Evolutionary conservation across 1,140 invertebrate genomes (phyloP).

Genomic region (Dryas iulia): DNA sequence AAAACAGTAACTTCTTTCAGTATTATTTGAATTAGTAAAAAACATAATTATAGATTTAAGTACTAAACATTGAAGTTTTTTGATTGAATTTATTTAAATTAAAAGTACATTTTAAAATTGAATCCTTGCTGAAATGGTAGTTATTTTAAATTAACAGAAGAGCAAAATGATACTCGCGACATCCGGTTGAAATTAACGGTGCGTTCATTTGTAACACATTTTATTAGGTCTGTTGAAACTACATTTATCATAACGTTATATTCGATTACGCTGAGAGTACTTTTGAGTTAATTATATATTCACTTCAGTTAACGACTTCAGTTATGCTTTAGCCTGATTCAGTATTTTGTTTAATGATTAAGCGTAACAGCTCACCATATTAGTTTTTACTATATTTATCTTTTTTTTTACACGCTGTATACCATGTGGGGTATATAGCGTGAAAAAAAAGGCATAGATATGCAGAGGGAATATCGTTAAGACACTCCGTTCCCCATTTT

Average conservation of each 20-base stretch:
- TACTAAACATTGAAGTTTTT: too few species aligned
- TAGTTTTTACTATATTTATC: too few species aligned
- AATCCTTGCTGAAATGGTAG: background rate
- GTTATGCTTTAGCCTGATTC: background rate
- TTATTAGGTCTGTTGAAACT: background rate
- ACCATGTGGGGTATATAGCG: too few species aligned
- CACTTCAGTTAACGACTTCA: background rate
- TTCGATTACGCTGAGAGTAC: background rate
- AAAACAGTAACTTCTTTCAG: too few species aligned
- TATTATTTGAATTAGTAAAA: too few species aligned
- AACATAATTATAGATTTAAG: too few species aligned
- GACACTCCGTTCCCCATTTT: too few species aligned
- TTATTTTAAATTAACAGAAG: background rate
- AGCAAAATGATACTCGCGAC: conserved; percentile 10
- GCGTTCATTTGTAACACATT: conserved; percentile 13
- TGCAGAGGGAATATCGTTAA: too few species aligned
- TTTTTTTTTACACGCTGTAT: too few species aligned
- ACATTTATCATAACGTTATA: background rate
- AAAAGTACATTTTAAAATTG: conserved; percentile 1
- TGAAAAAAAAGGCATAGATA: too few species aligned
- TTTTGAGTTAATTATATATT: background rate
- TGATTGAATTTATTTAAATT: background rate
- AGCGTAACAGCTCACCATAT: background rate
- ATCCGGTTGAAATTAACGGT: conserved; percentile 20
- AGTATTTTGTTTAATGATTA: too few species aligned